A percentile compares a stretch with the other conserved stretches of the same genome.
Evolutionary conservation across 2,888 invertebrate species (phyloP).

Genomic region (Helobdella robusta): DNA sequence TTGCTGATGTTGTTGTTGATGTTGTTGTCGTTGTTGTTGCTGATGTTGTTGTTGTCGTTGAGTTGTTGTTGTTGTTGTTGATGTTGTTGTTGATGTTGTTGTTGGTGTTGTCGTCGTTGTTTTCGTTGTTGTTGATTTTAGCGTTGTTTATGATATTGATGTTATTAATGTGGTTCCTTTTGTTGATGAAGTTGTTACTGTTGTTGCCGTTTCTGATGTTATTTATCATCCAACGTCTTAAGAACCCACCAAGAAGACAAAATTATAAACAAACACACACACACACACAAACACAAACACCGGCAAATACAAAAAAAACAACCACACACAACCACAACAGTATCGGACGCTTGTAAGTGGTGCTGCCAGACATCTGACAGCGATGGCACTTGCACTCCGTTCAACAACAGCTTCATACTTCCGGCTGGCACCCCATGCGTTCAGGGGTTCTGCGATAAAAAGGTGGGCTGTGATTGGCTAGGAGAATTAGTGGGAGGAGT

Average conservation of each 20-base stretch:
- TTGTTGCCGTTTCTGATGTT: neutral
- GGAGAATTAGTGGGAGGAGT: too few relatives aligned
- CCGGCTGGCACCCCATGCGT: slow-evolving; percentile 63
- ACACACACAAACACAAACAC: neutral
- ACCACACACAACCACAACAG: slow-evolving; percentile 56
- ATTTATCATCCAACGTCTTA: slow-evolving; percentile 31
- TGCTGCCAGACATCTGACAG: slow-evolving; percentile 58
- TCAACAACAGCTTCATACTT: slow-evolving; percentile 26
- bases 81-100: too few relatives aligned
- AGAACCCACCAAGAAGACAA: neutral
- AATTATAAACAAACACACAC: neutral
- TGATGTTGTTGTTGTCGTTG: too few relatives aligned
- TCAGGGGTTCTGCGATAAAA: slow-evolving; percentile 71
- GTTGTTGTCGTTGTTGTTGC: too few relatives aligned
- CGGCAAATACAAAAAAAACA: too few relatives aligned
- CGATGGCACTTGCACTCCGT: slow-evolving; percentile 26
- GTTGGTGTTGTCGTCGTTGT: too few relatives aligned
- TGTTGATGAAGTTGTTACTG: neutral
- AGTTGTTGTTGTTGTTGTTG: too few relatives aligned
- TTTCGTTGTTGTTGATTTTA: too few relatives aligned
- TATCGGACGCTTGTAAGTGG: slow-evolving; percentile 80
- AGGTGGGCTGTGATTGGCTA: slow-evolving; percentile 5
- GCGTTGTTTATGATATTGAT: too few relatives aligned
- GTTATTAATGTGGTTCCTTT: neutral
- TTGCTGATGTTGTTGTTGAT: too few relatives aligned